Evolutionary conservation across 2,797 vertebrate species (phyloP).

Genomic region (Phrynocephalus forsythii): DNA sequence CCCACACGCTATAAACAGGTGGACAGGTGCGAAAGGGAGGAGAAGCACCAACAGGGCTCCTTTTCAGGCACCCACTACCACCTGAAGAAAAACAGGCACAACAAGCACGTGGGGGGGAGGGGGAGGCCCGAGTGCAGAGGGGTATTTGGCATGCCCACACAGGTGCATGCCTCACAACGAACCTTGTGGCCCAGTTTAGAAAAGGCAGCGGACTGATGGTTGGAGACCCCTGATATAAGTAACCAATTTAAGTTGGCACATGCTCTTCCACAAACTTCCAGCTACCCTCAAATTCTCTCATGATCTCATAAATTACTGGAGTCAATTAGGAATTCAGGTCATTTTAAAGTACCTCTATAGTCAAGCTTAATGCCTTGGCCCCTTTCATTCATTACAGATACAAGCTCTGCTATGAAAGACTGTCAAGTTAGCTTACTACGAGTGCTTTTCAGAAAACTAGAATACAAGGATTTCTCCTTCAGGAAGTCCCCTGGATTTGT

Average conservation of each 20-base stretch:
- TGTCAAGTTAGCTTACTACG: background rate
- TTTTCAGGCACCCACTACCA: too few species aligned
- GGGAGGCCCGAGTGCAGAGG: too few species aligned
- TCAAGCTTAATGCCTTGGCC: background rate
- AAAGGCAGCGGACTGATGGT: too few species aligned
- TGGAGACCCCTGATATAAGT: too few species aligned
- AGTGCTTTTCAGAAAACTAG: accelerated
- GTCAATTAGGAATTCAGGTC: background rate
- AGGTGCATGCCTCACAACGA: too few species aligned
- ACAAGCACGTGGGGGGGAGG: too few species aligned
- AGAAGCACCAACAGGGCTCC: too few species aligned
- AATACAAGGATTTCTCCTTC: background rate
- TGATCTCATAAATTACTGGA: background rate
- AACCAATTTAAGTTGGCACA: slow-evolving; percentile 31
- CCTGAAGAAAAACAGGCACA: too few species aligned
- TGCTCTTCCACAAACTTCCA: background rate
- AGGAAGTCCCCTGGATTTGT: background rate
- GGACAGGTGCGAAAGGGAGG: too few species aligned
- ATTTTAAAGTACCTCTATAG: background rate
- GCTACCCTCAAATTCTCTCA: slow-evolving; percentile 6
- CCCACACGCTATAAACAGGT: too few species aligned
- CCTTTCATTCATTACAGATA: background rate
- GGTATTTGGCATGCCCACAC: too few species aligned
- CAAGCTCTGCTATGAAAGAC: background rate
- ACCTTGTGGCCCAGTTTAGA: too few species aligned